phyloP scores from a whole-genome alignment of 2,797 vertebrate genomes.

The Rhinichthys osculus region DNA sequence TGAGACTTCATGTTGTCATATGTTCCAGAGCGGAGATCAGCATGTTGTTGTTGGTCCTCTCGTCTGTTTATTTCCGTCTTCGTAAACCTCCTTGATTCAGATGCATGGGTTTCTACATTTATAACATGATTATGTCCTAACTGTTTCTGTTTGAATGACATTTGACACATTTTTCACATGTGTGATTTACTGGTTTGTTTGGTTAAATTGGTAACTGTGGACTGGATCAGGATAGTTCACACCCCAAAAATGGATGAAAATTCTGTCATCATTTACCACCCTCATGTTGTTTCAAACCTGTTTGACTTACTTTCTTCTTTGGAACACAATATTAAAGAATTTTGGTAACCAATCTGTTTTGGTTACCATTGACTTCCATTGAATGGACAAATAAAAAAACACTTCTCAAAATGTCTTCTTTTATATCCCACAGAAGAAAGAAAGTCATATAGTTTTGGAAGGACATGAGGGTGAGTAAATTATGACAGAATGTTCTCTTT shows the following conservation, averaged over 20 bases:
- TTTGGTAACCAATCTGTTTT: not conserved
- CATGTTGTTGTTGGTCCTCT: slow-evolving; percentile 1
- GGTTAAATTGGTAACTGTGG: not conserved
- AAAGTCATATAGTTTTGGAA: not conserved
- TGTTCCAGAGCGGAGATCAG: slow-evolving; percentile 9
- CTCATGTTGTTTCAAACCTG: not conserved
- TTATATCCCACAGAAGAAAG: not conserved
- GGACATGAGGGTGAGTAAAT: not conserved
- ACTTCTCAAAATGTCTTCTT: not conserved
- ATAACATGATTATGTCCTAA: not conserved
- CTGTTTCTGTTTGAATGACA: not conserved
- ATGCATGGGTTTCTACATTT: not conserved
- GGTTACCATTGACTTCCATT: not conserved
- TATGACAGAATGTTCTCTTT: not conserved
- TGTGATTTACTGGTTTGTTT: not conserved
- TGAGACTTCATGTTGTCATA: slow-evolving; percentile 59
- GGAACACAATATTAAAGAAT: not conserved
- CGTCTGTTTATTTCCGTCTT: not conserved
- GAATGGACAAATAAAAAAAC: not conserved
- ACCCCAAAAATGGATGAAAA: not conserved
- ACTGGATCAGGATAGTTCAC: not conserved
- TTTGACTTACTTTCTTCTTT: not conserved
- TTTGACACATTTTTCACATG: not conserved
- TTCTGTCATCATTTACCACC: not conserved
- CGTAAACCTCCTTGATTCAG: not conserved